phyloP scores from a whole-genome alignment of 1,140 invertebrate genomes.

The Plodia interpunctella region DNA sequence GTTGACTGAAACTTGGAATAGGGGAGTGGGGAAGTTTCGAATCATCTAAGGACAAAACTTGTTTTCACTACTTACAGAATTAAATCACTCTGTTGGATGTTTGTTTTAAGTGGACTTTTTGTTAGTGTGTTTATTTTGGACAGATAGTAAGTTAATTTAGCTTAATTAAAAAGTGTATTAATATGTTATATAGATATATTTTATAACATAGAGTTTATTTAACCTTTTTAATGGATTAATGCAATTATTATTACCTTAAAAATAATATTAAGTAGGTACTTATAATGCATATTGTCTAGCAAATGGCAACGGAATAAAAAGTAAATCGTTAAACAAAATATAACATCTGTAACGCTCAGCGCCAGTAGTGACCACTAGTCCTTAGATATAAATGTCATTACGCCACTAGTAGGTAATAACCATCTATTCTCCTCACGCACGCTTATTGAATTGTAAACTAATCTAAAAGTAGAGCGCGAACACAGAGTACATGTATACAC shows the following conservation, averaged over 20 bases:
- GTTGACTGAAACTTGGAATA: conserved; percentile 37
- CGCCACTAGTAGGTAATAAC: too few relatives aligned
- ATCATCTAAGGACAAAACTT: conserved; percentile 65
- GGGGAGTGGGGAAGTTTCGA: conserved; percentile 28
- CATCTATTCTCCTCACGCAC: neutral
- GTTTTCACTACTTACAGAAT: conserved; percentile 71
- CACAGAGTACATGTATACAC: conserved; percentile 26
- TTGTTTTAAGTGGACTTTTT: conserved; percentile 35
- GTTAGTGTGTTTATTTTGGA: conserved; percentile 9
- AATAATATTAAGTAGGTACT: too few relatives aligned
- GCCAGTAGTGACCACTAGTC: too few relatives aligned
- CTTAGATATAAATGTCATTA: too few relatives aligned
- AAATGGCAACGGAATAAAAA: too few relatives aligned
- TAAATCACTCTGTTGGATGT: conserved; percentile 55
- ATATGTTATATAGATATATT: too few relatives aligned
- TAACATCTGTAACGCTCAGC: too few relatives aligned
- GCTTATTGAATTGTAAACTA: conserved; percentile 22
- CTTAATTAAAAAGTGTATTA: neutral
- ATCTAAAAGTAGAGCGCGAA: conserved; percentile 45
- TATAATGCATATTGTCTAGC: too few relatives aligned
- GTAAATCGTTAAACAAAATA: too few relatives aligned
- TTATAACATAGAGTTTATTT: too few relatives aligned
- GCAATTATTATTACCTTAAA: too few relatives aligned
- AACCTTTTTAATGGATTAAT: too few relatives aligned
- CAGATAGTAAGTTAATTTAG: neutral